A percentile compares a stretch with the other conserved stretches of the same genome.
phyloP scores from a whole-genome alignment of 1,140 invertebrate species.

The Zaprionus camerounensis region DNA sequence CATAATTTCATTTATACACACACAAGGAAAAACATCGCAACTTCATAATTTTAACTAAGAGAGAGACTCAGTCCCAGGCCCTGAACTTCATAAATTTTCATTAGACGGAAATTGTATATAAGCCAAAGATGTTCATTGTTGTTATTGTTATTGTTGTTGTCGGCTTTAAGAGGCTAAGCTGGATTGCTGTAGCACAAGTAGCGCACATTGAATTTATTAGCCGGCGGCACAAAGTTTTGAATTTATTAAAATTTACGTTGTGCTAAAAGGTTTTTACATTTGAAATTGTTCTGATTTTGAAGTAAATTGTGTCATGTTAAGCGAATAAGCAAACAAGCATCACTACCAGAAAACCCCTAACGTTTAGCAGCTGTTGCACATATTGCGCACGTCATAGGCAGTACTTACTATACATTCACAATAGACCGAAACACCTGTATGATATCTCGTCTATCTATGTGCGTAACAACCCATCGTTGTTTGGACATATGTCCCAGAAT shows the following conservation, averaged over 20 bases:
- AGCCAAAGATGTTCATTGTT: constrained; percentile 51
- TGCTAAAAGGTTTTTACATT: constrained; percentile 51
- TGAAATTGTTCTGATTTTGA: constrained; percentile 29
- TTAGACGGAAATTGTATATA: constrained; percentile 62
- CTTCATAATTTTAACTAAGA: constrained; percentile 57
- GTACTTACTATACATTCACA: not conserved
- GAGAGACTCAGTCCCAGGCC: constrained; percentile 24
- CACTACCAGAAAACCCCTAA: not conserved
- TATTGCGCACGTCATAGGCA: constrained; percentile 22
- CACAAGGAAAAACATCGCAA: constrained; percentile 54
- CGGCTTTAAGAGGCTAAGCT: constrained; percentile 43
- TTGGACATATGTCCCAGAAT: constrained; percentile 18
- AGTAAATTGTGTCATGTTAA: constrained; percentile 12
- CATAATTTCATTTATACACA: constrained; percentile 69
- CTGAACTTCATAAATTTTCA: constrained; percentile 75
- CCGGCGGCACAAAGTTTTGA: constrained; percentile 44
- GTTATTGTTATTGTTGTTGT: constrained; percentile 19
- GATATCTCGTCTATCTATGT: not conserved
- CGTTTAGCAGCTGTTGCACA: constrained; percentile 15
- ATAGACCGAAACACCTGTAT: constrained; percentile 7
- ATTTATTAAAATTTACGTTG: constrained; percentile 77
- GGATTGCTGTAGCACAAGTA: constrained; percentile 5
- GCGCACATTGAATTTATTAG: constrained; percentile 28
- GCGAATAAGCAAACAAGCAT: constrained; percentile 1
- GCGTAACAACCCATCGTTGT: constrained; percentile 1